Conservation (phyloP, 2,113 vertebrate species). For the Eulemur rufifrons region DNA sequence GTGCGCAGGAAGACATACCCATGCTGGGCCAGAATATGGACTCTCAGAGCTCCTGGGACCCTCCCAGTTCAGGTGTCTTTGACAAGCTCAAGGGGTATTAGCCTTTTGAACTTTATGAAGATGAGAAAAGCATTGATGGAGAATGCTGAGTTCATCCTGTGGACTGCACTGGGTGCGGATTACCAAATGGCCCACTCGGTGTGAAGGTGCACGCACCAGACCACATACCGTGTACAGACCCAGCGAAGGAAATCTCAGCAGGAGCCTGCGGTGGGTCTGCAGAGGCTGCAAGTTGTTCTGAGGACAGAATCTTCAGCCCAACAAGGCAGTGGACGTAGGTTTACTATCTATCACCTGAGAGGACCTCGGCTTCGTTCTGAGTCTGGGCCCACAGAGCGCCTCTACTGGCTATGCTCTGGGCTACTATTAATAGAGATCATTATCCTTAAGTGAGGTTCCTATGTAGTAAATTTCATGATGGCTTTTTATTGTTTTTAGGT, state of each 20-base stretch:
- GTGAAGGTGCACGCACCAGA: neutral
- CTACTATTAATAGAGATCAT: no score
- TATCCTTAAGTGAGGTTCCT: neutral
- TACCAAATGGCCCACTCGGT: neutral
- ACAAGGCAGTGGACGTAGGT: no score
- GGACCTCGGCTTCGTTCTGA: neutral
- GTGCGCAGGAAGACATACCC: neutral
- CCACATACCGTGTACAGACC: neutral
- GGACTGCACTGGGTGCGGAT: neutral
- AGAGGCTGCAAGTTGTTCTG: neutral
- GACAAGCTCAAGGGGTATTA: neutral
- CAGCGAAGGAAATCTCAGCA: neutral
- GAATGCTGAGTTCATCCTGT: neutral
- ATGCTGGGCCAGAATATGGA: neutral
- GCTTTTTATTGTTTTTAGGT: neutral
- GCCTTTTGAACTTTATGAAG: slow-evolving; percentile 6
- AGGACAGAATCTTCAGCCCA: neutral
- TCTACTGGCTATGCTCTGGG: neutral
- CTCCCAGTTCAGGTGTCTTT: neutral
- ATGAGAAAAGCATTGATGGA: neutral
- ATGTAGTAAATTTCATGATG: neutral
- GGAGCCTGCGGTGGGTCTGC: neutral
- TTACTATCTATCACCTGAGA: neutral
- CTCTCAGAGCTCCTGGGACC: neutral
- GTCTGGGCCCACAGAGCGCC: neutral